Base-by-base conservation (phyloP, 1,140 invertebrate species). In the Rhysida immarginata region DNA sequence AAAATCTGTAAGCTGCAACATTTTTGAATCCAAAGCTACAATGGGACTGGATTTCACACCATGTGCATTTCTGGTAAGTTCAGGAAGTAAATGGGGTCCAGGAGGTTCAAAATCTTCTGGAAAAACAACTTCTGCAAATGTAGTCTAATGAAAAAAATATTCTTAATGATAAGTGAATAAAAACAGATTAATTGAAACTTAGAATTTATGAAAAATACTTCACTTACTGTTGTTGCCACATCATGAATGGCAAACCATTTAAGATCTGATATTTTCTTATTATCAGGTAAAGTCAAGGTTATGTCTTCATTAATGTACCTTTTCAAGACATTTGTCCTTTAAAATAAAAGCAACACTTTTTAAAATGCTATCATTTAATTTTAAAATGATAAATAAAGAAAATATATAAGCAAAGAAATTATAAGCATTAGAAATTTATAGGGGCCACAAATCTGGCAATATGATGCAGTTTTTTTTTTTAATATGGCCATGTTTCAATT, bases 241-340 rank as follows among this genome's bases (percentile, higher is more conserved):
- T 95, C 90, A 67, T 90, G 94, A 23, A 95, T 77, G 0, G 88
- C 82, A 51, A 95, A 78, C 90, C 90, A 94, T 69, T 87, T 88
- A 44, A 93, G 81, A 52, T 90, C 85, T 0, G 81, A 83, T 53
- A 95, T 81, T 65, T 84, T 87, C 67, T 92, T 92, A 26, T 51
- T 51, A 8, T 24, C 13, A 0, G 90, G 88, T 25, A 94, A 69
- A 0, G 78, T 81, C 20, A 94, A 68, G 0, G 83, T 86, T 53
- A 94, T 82, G 64, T 92, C 86, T 66, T 83, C 84, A 66, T 91
- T 88, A 58, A 87, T 79, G 65, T 93, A 93, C 14, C 63, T 77
- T 62, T 82, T 79, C 26, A 95, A 71, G 2, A 91, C 79, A 64
- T 94, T 93, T 0, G 89, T 92, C 64, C 87, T 92, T 65, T 55